Base-by-base conservation (phyloP, 2,113 vertebrate genomes). In the Narcine bancroftii region DNA sequence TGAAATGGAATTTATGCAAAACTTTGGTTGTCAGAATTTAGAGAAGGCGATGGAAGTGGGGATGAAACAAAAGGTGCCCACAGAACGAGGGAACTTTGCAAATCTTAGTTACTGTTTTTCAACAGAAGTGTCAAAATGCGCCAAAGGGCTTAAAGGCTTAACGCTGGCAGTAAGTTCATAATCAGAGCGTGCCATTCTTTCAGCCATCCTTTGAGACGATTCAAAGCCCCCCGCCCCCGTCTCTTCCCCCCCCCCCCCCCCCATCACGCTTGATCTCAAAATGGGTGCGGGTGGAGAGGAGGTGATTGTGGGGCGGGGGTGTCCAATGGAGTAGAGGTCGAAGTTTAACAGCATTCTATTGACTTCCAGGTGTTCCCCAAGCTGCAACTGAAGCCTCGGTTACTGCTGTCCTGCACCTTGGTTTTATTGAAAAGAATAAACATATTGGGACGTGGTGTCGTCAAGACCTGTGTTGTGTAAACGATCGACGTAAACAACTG, bases 171-270 rank as follows among this genome's bases (percentile, higher is more conserved):
- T 91, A 91, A 91, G 89, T 91, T 91, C 89, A 91, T 91, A 63
- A 91, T 91, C 65, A 47, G 89, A 91, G 89, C 39, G 63, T 69
- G 89, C 89, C 71, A 91, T 91, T 91, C 89, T 71, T 91, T 91
- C 89, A 69, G 89, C 63, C 89, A 91, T 91, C 89, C 89, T 91
- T 91, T 91, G 89, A 91, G 89, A 91, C 89, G 89, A 91, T 69
- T 91, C 39, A 91, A 91, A 91, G 21, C 89, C n/a, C n/a, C n/a
- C 60, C 53, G 53, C 81, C 60, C 53, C 9, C 56, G 3, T 13
- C 36, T 0, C 36, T 29, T 33, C 72, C 36, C 72, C n/a, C 71
- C n/a, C 71, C n/a, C 71, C n/a, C 71, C 73, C 19, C 73, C 26
- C 39, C 69, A 60, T 91, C 87, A 2, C 63, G 65, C 89, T 69